Evolutionary conservation across 2,888 invertebrate genomes (phyloP).

Genomic region (Carterocephalus palaemon): DNA sequence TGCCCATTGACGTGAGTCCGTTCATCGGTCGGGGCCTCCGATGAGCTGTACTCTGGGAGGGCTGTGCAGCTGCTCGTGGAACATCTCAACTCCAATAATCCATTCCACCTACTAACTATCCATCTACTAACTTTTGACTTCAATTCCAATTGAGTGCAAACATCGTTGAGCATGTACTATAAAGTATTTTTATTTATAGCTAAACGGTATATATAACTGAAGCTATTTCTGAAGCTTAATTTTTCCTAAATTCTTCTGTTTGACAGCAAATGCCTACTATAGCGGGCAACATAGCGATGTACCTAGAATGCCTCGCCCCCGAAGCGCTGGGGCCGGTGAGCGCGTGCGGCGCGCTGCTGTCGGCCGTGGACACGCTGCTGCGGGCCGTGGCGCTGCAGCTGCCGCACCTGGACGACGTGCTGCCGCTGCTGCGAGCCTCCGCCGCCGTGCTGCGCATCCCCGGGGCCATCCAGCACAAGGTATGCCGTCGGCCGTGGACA

Average conservation of each 20-base stretch:
- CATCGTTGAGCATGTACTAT: too few relatives aligned
- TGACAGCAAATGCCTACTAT: slow-evolving; percentile 83
- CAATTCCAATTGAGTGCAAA: too few relatives aligned
- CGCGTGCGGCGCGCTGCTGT: slow-evolving; percentile 86
- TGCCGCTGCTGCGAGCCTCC: slow-evolving; percentile 86
- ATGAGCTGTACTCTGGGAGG: slow-evolving; percentile 95
- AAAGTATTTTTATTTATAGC: too few relatives aligned
- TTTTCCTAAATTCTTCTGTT: too few relatives aligned
- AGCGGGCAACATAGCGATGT: slow-evolving; percentile 94
- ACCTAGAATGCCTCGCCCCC: slow-evolving; percentile 93
- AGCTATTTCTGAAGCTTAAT: too few relatives aligned
- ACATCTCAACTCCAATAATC: slow-evolving; percentile 72
- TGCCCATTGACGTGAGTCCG: slow-evolving; percentile 64
- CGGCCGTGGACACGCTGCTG: slow-evolving; percentile 92
- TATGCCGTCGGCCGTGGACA: slow-evolving; percentile 83
- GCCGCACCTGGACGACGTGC: slow-evolving; percentile 83
- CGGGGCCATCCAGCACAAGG: slow-evolving; percentile 88
- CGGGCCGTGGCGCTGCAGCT: slow-evolving; percentile 85
- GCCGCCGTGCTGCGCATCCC: slow-evolving; percentile 90
- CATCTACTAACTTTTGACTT: too few relatives aligned
- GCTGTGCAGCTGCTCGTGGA: slow-evolving; percentile 96
- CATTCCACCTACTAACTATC: slow-evolving; percentile 40
- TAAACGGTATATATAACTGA: too few relatives aligned
- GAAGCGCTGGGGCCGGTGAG: slow-evolving; percentile 85
- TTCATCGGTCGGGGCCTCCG: slow-evolving; percentile 91